Evolutionary conservation across 2,113 vertebrate genomes (phyloP).

Genomic region (Melanerpes aurifrons): DNA sequence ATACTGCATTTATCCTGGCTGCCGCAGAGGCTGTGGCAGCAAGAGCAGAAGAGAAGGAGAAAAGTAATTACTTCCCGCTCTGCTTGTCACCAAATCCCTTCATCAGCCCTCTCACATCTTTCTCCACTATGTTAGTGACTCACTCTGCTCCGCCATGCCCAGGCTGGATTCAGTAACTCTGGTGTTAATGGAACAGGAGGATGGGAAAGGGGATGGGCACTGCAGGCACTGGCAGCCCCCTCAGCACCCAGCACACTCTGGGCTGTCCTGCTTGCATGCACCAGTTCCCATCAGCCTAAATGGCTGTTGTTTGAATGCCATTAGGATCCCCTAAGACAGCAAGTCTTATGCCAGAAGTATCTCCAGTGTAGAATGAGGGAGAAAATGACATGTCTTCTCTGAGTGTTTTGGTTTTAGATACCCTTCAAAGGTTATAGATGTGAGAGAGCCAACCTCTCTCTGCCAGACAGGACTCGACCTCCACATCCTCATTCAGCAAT

Average conservation of each 20-base stretch:
- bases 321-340: not conserved
- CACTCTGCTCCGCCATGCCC: fast-evolving
- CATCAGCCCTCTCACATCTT: not conserved
- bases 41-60: not conserved
- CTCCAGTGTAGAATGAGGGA: not conserved
- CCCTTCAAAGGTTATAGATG: not conserved
- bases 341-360: not conserved
- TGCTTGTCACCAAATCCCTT: constrained; percentile 31
- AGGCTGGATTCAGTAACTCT: not conserved
- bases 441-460: not conserved
- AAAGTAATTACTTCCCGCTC: constrained; percentile 47
- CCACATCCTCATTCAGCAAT: not conserved
- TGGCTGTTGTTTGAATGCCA: not conserved
- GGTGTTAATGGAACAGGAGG: not conserved
- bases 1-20: not conserved
- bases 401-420: not conserved
- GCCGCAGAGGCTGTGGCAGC: not conserved
- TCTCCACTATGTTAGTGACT: not conserved
- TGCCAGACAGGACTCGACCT: not conserved
- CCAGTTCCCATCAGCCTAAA: not conserved
- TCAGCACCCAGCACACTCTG: fast-evolving
- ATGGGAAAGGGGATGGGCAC: not conserved
- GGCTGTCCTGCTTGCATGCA: not conserved
- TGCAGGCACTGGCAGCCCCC: fast-evolving
- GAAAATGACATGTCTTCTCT: not conserved